Conservation (phyloP, 2,113 vertebrate species). For the Macheiramphus alcinus region DNA sequence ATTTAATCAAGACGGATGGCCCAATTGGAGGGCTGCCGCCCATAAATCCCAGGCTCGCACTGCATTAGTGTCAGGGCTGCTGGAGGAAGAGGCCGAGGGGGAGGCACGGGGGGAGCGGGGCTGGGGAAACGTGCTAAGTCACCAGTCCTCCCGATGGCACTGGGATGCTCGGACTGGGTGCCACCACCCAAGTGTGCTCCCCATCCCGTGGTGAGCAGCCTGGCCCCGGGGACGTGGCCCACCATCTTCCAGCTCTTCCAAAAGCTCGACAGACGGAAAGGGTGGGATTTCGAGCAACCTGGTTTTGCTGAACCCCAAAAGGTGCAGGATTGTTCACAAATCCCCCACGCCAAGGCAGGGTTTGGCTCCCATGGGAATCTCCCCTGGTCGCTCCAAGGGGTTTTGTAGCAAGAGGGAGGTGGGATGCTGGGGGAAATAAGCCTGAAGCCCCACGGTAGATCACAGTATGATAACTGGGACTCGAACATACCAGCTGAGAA, state of each 20-base stretch:
- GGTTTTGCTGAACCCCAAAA: background rate
- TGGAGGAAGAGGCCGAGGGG: background rate
- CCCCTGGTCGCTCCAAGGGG: fast-evolving
- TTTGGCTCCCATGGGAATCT: background rate
- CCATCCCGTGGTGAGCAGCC: fast-evolving
- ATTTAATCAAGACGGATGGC: slow-evolving; percentile 60
- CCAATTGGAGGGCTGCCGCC: slow-evolving; percentile 52
- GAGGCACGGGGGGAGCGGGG: background rate
- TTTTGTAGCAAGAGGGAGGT: background rate
- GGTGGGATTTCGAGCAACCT: background rate
- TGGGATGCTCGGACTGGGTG: fast-evolving
- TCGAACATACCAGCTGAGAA: background rate
- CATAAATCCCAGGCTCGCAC: slow-evolving; percentile 10
- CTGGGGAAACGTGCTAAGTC: slow-evolving; percentile 5
- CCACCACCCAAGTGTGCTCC: fast-evolving
- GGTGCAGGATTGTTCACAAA: background rate
- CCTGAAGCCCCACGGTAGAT: fast-evolving
- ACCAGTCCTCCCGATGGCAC: background rate
- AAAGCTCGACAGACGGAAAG: background rate
- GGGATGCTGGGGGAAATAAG: background rate
- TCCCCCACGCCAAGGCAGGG: fast-evolving
- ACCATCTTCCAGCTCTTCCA: background rate
- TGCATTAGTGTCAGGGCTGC: slow-evolving; percentile 36
- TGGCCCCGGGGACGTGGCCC: fast-evolving
- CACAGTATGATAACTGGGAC: too few relatives aligned